Percentiles rank a stretch among this genome's conserved stretches.
phyloP scores from a whole-genome alignment of 2,797 vertebrate species.

The Distichodus sexfasciatus region DNA sequence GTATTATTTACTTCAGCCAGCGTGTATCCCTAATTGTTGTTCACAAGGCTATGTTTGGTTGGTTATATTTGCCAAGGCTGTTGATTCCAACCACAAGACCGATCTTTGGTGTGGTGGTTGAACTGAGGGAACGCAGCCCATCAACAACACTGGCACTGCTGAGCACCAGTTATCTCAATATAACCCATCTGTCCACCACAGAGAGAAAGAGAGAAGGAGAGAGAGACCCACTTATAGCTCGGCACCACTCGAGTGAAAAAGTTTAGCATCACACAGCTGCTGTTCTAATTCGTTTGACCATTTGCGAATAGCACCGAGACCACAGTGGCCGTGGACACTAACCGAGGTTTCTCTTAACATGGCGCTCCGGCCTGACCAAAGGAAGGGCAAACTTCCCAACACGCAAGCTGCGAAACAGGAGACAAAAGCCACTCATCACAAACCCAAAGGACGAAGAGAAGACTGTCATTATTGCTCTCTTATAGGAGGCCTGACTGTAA shows the following conservation, averaged over 20 bases:
- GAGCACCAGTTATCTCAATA: constrained; percentile 33
- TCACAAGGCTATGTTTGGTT: constrained; percentile 2
- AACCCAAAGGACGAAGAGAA: not conserved
- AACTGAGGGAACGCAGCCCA: not conserved
- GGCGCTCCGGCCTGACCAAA: constrained; percentile 52
- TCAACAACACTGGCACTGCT: constrained; percentile 7
- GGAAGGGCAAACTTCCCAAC: constrained; percentile 55
- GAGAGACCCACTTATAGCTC: constrained; percentile 18
- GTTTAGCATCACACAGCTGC: constrained; percentile 47
- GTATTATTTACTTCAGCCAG: not conserved
- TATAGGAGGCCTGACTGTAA: not conserved
- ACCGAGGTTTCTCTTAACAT: constrained; percentile 58
- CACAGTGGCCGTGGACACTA: constrained; percentile 45
- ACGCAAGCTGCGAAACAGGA: constrained; percentile 47
- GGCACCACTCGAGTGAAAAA: constrained; percentile 52
- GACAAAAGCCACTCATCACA: constrained; percentile 39
- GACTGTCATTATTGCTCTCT: constrained; percentile 9
- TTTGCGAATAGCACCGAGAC: constrained; percentile 50
- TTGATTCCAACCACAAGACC: constrained; percentile 14
- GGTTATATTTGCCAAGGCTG: constrained; percentile 14
- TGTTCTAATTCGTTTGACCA: constrained; percentile 56
- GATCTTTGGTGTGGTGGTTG: constrained; percentile 23
- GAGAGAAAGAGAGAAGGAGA: not conserved
- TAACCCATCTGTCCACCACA: constrained; percentile 21
- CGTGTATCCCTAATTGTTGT: not conserved